Evolutionary conservation across 2,113 vertebrate genomes (phyloP).

Genomic region (Ascaphus truei): DNA sequence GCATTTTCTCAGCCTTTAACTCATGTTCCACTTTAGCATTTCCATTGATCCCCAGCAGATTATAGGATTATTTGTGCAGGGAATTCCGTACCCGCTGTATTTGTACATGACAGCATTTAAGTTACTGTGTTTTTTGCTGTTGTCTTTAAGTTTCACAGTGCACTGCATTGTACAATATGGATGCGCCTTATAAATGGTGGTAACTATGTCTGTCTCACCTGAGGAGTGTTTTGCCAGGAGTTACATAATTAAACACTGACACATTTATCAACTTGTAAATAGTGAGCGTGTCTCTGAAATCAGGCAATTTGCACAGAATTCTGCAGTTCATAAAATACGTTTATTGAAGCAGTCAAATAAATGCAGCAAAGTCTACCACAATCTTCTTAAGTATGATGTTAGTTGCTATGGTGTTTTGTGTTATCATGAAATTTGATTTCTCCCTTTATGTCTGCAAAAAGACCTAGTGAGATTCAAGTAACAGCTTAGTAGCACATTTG

Average conservation of each 20-base stretch:
- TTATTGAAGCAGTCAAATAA: neutral
- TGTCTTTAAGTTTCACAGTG: neutral
- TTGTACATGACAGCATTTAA: neutral
- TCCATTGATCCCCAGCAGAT: neutral
- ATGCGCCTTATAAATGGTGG: neutral
- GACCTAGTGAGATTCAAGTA: too few species aligned
- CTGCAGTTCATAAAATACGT: neutral
- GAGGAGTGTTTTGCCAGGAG: slow-evolving; percentile 3
- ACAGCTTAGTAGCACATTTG: too few species aligned
- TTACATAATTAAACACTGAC: slow-evolving; percentile 14
- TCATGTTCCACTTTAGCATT: neutral
- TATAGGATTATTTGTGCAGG: neutral
- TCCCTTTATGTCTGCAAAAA: too few species aligned
- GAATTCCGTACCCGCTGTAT: neutral
- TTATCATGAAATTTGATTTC: too few species aligned
- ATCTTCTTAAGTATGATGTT: too few species aligned
- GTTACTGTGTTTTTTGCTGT: neutral
- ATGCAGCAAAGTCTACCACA: neutral
- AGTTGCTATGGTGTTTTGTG: too few species aligned
- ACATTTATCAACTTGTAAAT: slow-evolving; percentile 2
- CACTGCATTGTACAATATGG: neutral
- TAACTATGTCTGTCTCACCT: slow-evolving; percentile 17
- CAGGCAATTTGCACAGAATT: neutral
- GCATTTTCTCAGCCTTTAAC: neutral
- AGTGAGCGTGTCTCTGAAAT: neutral